Percentiles rank a stretch among this genome's conserved stretches.
Conservation (phyloP, 2,888 invertebrate genomes). For the Allophyes oxyacanthae region DNA sequence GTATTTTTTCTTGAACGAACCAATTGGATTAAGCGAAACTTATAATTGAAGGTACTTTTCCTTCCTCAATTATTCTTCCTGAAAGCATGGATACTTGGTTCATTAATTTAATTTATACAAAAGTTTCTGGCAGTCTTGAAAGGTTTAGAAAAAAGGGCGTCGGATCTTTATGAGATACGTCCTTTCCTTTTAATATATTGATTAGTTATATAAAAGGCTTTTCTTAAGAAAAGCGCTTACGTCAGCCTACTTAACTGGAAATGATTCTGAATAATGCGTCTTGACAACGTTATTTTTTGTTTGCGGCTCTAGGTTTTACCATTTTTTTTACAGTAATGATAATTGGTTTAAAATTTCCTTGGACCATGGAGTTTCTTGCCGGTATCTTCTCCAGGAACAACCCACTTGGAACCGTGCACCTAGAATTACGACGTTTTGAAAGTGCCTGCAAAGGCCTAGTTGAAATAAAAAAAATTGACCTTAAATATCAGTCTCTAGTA, state of each 20-base stretch:
- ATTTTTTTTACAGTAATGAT: no score
- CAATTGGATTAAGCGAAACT: slow-evolving; percentile 7
- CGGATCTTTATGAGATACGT: slow-evolving; percentile 14
- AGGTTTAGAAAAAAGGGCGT: slow-evolving; percentile 12
- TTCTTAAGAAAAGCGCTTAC: background rate
- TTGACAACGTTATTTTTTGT: no score
- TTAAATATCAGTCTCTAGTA: no score
- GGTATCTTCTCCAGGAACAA: no score
- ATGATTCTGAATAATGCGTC: background rate
- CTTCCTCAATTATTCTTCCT: slow-evolving; percentile 12
- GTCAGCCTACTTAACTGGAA: background rate
- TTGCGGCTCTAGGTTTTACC: no score
- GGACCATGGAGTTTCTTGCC: no score
- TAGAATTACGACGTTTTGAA: no score
- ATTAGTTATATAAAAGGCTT: slow-evolving; percentile 13
- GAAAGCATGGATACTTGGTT: slow-evolving; percentile 14
- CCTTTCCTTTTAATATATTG: slow-evolving; percentile 19
- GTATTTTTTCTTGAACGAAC: slow-evolving; percentile 2
- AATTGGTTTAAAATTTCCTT: no score
- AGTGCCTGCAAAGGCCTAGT: no score
- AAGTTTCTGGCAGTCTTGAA: slow-evolving; percentile 10
- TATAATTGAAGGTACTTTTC: slow-evolving; percentile 17
- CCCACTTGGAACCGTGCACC: no score
- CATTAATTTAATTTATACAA: slow-evolving; percentile 37
- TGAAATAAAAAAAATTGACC: no score